Base-by-base conservation (phyloP, 2,113 vertebrate species). In the Hiodon tergisus region DNA sequence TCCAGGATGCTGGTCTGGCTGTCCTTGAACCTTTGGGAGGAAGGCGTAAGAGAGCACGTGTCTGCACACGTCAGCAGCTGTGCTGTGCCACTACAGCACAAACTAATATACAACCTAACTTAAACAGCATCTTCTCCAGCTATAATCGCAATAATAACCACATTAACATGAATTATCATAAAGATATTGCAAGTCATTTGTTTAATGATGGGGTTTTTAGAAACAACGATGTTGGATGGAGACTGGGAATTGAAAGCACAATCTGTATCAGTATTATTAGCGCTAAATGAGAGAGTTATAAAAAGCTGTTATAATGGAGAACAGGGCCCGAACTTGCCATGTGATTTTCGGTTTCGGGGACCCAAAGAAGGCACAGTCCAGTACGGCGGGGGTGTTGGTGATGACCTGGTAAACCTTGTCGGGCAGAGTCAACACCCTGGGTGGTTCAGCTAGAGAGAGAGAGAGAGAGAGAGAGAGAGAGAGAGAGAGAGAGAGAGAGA, bases 321-420 rank as follows among this genome's bases (percentile, higher is more conserved):
- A 31, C 31, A 31, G 1, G 31, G 31, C 31, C 31, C 31, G 46
- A 67, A 80, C 90, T 92, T 88, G 97, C 97, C 97, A 99, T 82
- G 93, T 92, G 81, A 98, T 89, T 80, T 89, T 86, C 48, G 97
- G 97, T 68, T 94, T 87, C 81, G 97, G 97, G 58, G 97, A 98
- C 46, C 96, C 97, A 81, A 99, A 99, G 81, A 90, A 93, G 51
- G 87, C 84, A 78, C 97, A 99, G 68, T 98, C 92, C 46, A 99
- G 77, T 14, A 94, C 69, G 5, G 94, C 96, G 0, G 81, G 90
- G 59, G 87, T 93, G 72, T 97, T 92, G 77, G 84, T 85, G 2
- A 98, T 98, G 76, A 99, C 93, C 86, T 97, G 94, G 85, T 96
- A 98, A 14, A 97, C 83, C 77, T 91, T 92, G 86, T 95, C 88